Percentiles rank a stretch among this genome's conserved stretches.
Conservation (phyloP, 2,888 invertebrate species). For the Erebia ligea region DNA sequence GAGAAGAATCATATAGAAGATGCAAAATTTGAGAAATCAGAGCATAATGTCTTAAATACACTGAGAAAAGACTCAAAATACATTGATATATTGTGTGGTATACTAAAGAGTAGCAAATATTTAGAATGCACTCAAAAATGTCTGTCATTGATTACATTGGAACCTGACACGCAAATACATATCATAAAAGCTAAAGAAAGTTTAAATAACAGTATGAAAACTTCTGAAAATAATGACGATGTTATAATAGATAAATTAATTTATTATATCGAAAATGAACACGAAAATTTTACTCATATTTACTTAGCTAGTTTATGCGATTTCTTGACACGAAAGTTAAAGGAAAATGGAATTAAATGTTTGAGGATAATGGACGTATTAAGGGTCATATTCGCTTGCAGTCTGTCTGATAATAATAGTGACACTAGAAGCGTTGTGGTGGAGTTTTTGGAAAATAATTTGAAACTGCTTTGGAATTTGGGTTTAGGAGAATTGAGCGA, state of each 20-base stretch:
- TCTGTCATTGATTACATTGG: slow-evolving; percentile 56
- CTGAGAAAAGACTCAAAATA: slow-evolving; percentile 47
- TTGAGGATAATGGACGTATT: slow-evolving; percentile 50
- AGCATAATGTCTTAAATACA: slow-evolving; percentile 33
- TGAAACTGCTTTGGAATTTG: slow-evolving; percentile 44
- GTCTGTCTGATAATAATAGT: slow-evolving; percentile 59
- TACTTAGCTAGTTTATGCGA: slow-evolving; percentile 60
- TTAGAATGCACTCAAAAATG: slow-evolving; percentile 65
- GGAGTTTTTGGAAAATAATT: slow-evolving; percentile 55
- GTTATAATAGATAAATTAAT: slow-evolving; percentile 52
- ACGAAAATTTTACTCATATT: slow-evolving; percentile 62
- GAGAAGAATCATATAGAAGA: slow-evolving; percentile 21
- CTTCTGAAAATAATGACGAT: slow-evolving; percentile 44
- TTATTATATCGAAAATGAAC: slow-evolving; percentile 54
- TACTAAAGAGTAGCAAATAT: slow-evolving; percentile 52
- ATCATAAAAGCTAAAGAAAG: slow-evolving; percentile 50
- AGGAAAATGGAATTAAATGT: slow-evolving; percentile 23
- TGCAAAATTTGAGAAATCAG: slow-evolving; percentile 14
- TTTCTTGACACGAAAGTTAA: slow-evolving; percentile 50
- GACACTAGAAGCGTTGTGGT: slow-evolving; percentile 54
- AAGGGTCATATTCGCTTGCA: slow-evolving; percentile 55
- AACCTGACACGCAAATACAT: slow-evolving; percentile 53
- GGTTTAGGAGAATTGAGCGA: slow-evolving; percentile 42
- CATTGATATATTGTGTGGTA: slow-evolving; percentile 48
- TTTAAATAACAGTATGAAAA: slow-evolving; percentile 30